Conservation (phyloP, 2,113 vertebrate genomes). For the Laticauda colubrina region DNA sequence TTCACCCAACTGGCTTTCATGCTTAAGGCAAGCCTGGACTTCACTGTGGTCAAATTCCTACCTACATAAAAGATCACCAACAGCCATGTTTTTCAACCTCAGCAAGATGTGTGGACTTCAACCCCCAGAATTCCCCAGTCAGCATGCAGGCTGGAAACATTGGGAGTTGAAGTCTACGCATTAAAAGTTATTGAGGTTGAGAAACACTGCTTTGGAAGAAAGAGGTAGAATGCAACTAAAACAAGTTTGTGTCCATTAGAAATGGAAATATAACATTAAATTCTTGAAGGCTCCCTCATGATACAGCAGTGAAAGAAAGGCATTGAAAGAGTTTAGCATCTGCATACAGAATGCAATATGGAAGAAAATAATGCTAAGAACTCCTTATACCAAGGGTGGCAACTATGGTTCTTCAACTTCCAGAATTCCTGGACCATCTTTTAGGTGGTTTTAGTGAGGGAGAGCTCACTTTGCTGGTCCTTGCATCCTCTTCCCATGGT, state of each 20-base stretch:
- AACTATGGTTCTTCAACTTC: not conserved
- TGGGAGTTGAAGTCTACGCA: not conserved
- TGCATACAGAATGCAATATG: not conserved
- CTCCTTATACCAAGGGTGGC: too few species aligned
- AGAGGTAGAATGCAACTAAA: not conserved
- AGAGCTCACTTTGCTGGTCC: not conserved
- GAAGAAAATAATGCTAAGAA: not conserved
- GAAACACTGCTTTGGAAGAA: not conserved
- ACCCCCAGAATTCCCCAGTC: not conserved
- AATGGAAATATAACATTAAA: not conserved
- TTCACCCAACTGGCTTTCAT: not conserved
- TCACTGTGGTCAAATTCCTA: not conserved
- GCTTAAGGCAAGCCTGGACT: not conserved
- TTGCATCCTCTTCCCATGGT: not conserved
- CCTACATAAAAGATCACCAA: not conserved
- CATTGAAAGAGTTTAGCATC: not conserved
- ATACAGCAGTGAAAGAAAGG: too few species aligned
- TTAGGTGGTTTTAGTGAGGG: not conserved
- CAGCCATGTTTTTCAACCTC: not conserved
- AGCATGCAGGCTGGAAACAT: not conserved
- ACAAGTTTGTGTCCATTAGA: not conserved
- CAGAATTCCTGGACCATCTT: not conserved
- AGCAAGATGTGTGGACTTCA: not conserved
- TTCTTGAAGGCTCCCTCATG: too few species aligned
- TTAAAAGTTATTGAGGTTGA: not conserved